These are phyloP conservation scores for Polypedilum pembai DNA, from an alignment of 1,140 invertebrate species.

Conservation along the genomic window DNA sequence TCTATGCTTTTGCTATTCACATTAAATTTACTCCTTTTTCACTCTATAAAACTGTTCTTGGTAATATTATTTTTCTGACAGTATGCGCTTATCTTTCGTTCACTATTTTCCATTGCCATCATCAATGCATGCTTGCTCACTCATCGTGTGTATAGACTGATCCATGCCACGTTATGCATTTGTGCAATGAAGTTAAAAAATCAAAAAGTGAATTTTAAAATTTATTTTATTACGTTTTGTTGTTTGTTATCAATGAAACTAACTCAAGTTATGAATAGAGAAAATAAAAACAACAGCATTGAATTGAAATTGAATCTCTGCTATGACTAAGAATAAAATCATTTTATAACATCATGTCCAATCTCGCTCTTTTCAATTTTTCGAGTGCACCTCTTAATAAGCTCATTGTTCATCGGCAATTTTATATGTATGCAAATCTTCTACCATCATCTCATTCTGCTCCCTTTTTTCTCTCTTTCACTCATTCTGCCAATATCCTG, in stretches of 20 bases:
- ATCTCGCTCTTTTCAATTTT: neutral
- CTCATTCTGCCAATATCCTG: neutral
- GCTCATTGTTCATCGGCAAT: slow-evolving; percentile 3
- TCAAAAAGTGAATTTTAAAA: neutral
- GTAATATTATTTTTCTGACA: slow-evolving; percentile 1
- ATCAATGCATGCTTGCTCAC: neutral
- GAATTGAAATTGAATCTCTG: no score
- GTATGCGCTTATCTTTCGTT: neutral
- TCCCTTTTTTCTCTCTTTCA: neutral
- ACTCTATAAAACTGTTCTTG: slow-evolving; percentile 14
- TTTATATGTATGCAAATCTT: slow-evolving; percentile 13
- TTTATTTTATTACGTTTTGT: no score
- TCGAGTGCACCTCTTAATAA: slow-evolving; percentile 17
- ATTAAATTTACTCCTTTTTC: slow-evolving; percentile 26
- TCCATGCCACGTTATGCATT: neutral
- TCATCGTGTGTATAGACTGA: no score
- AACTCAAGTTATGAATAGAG: slow-evolving; percentile 9
- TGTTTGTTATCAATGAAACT: neutral
- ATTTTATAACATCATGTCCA: neutral
- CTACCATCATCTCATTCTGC: neutral
- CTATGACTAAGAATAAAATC: no score
- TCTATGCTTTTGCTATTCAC: slow-evolving; percentile 11
- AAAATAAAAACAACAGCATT: neutral
- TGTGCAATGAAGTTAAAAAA: slow-evolving; percentile 5
- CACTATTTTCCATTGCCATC: slow-evolving; percentile 14